A percentile compares a stretch with the other conserved stretches of the same genome.
Evolutionary conservation across 2,888 invertebrate genomes (phyloP).

Genomic region (Bombylius major): DNA sequence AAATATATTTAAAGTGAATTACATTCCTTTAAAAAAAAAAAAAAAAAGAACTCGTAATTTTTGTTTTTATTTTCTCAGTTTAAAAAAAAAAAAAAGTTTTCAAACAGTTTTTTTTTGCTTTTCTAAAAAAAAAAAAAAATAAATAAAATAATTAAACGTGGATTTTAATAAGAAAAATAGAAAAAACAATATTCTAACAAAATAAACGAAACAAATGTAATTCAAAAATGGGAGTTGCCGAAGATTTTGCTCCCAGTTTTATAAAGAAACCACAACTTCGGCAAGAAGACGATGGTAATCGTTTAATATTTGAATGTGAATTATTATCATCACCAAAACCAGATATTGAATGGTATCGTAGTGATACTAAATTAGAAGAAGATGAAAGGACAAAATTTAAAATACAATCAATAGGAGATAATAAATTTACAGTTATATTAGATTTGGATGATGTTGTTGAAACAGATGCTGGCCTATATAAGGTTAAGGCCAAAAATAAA

Average conservation of each 20-base stretch:
- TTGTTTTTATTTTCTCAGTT: neutral
- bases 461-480: constrained; percentile 90
- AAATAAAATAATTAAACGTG: neutral
- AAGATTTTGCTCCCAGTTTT: constrained; percentile 96
- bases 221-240: constrained; percentile 39
- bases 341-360: constrained; percentile 83
- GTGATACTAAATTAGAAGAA: constrained; percentile 71
- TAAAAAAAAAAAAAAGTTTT: neutral
- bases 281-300: constrained; percentile 93
- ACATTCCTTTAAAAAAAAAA: constrained; percentile 2
- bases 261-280: constrained; percentile 94
- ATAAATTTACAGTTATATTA: constrained; percentile 82
- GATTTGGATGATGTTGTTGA: constrained; percentile 93
- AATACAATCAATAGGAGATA: constrained; percentile 70
- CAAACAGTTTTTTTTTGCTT: too few species aligned
- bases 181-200: neutral
- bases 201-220: neutral
- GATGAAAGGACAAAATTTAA: constrained; percentile 79
- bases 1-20: neutral
- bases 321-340: constrained; percentile 77
- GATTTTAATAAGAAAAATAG: neutral
- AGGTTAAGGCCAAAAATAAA: constrained; percentile 92
- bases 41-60: neutral
- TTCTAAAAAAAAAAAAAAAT: neutral
- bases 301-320: constrained; percentile 89